These are phyloP conservation scores for Standfussiana lucernea DNA, from an alignment of 2,888 invertebrate species.

Conservation along the genomic window DNA sequence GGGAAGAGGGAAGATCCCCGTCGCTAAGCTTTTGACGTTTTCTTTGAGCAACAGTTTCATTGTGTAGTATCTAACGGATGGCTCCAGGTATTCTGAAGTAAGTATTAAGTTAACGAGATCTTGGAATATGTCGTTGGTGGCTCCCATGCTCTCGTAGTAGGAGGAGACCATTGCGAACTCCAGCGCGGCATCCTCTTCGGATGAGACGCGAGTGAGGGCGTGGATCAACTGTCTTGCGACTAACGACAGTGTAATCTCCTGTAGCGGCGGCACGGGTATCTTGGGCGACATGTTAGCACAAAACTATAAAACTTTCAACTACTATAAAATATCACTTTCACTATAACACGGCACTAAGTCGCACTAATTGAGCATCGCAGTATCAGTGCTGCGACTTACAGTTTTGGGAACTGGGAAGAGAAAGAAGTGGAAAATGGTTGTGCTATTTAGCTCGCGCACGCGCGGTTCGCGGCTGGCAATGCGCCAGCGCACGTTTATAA, in stretches of 20 bases:
- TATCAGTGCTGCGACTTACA: slow-evolving; percentile 74
- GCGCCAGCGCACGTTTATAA: slow-evolving; percentile 86
- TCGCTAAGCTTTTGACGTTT: slow-evolving; percentile 92
- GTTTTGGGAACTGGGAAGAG: slow-evolving; percentile 80
- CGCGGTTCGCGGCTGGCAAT: slow-evolving; percentile 81
- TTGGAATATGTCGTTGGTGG: slow-evolving; percentile 93
- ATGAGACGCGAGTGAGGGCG: slow-evolving; percentile 91
- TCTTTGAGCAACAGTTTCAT: slow-evolving; percentile 92
- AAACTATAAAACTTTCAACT: slow-evolving; percentile 64
- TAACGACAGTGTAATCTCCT: slow-evolving; percentile 91
- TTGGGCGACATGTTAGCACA: slow-evolving; percentile 91
- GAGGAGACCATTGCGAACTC: slow-evolving; percentile 91
- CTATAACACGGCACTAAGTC: slow-evolving; percentile 69
- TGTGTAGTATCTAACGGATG: slow-evolving; percentile 92
- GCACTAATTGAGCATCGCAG: slow-evolving; percentile 83
- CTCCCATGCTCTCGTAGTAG: slow-evolving; percentile 91
- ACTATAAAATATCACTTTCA: slow-evolving; percentile 76
- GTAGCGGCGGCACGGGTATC: slow-evolving; percentile 91
- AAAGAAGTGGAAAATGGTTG: slow-evolving; percentile 85
- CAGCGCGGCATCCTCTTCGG: slow-evolving; percentile 90
- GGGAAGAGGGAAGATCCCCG: slow-evolving; percentile 93
- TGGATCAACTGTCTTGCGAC: slow-evolving; percentile 92
- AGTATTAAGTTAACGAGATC: slow-evolving; percentile 92
- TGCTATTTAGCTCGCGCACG: slow-evolving; percentile 85
- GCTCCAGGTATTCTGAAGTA: slow-evolving; percentile 92